Base-by-base conservation (phyloP, 2,113 vertebrate species). In the Podilymbus podiceps region DNA sequence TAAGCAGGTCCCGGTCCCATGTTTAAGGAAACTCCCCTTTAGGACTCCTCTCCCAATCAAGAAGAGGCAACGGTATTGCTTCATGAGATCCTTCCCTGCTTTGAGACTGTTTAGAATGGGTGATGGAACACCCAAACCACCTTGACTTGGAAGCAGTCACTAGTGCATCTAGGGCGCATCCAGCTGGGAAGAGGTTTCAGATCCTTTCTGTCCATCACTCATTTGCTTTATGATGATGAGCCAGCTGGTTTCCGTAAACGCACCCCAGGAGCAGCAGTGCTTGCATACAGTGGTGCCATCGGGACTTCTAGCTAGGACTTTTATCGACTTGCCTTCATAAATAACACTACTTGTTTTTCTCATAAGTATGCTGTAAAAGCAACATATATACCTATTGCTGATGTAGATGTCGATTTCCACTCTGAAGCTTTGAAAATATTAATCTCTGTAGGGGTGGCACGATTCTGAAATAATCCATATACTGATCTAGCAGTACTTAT, bases 61-160 rank as follows among this genome's bases (percentile, higher is more conserved):
- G 74, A 59, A 35, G 18, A 62, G 17, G 4, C 50, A 60, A 74
- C 38, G 4, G 27, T 2, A 6, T 21, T 18, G 20, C 15, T 63
- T 64, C 49, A 7, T 10, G 44, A 56, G 46, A 64, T 78, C 58
- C 15, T 38, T 33, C 31, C 52, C 53, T 56, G 63, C 33, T 73
- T 30, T 60, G 62, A 67, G 59, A 49, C 24, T 31, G 5, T 7
- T 30, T 8, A 56, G 23, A 15, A 35, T 3, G 19, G 20, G 40
- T 86, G 50, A 38, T 58, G 22, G 71, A 80, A 49, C 47, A 71
- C 15, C 53, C 47, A 53, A n/a, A 12, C 33, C 66, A 55, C 59
- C 35, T 80, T 77, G 71, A 38, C 42, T 35, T 0, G 0, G 55
- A 59, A 59, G 59, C 10, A 5, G 3, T 40, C 47, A 2, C 33